Conservation (phyloP, 2,113 vertebrate species). For the Reinhardtius hippoglossoides region DNA sequence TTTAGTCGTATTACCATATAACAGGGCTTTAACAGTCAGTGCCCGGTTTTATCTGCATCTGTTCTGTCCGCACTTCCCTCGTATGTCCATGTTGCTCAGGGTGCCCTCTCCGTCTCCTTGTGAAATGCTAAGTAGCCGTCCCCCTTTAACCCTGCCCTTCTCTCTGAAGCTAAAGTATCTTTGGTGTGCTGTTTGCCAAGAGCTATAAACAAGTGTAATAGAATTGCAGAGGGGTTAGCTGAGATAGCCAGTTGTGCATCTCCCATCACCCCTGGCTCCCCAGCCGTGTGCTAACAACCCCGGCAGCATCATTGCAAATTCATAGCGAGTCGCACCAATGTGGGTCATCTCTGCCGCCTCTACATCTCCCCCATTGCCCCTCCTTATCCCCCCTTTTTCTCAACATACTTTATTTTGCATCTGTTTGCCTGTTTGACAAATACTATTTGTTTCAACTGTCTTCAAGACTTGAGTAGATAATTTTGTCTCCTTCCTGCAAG, state of each 20-base stretch:
- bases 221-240: constrained; percentile 76
- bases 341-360: constrained; percentile 71
- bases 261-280: constrained; percentile 66
- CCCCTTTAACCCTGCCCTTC: constrained; percentile 68
- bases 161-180: constrained; percentile 69
- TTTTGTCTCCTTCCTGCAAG: not conserved
- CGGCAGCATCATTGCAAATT: constrained; percentile 72
- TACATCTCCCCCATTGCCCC: constrained; percentile 8
- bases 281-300: constrained; percentile 76
- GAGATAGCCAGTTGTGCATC: constrained; percentile 69
- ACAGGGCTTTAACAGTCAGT: constrained; percentile 35
- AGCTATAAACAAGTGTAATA: constrained; percentile 81
- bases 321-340: constrained; percentile 69
- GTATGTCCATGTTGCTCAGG: constrained; percentile 51
- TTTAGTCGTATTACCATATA: constrained; percentile 40
- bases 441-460: constrained; percentile 13
- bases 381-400: constrained; percentile 1
- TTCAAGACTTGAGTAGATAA: not conserved
- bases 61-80: constrained; percentile 35
- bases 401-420: constrained; percentile 15
- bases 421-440: constrained; percentile 33
- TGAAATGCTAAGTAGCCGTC: constrained; percentile 70
- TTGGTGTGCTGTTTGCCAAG: constrained; percentile 75
- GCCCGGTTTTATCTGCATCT: constrained; percentile 46
- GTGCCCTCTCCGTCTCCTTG: constrained; percentile 69